Evolutionary conservation across 2,797 vertebrate genomes (phyloP).

Genomic region (Nannoperca australis): DNA sequence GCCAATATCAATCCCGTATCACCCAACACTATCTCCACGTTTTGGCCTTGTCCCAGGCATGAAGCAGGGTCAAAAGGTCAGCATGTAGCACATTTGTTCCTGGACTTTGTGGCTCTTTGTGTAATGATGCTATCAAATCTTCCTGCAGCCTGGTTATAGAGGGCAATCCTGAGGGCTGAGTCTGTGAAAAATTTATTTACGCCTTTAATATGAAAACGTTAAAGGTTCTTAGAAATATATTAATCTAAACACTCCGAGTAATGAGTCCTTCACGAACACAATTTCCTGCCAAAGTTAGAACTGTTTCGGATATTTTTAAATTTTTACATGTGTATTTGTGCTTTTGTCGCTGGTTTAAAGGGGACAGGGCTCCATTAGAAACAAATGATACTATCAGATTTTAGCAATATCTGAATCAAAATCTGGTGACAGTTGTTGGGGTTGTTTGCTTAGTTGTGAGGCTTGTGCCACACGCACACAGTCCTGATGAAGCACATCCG

Average conservation of each 20-base stretch:
- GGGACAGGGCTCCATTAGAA: neutral
- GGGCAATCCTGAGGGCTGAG: slow-evolving; percentile 4
- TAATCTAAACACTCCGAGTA: neutral
- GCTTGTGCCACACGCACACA: slow-evolving; percentile 1
- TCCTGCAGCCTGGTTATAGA: slow-evolving; percentile 24
- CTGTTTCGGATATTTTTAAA: neutral
- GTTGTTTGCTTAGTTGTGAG: neutral
- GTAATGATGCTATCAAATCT: slow-evolving; percentile 52
- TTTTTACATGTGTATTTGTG: neutral
- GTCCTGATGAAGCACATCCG: neutral
- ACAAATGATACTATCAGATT: neutral
- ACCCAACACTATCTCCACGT: slow-evolving; percentile 25
- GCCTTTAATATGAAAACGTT: neutral
- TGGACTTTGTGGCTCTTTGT: slow-evolving; percentile 52
- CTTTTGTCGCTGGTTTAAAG: neutral
- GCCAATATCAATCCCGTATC: slow-evolving; percentile 51
- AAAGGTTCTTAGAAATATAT: neutral
- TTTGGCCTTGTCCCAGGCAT: slow-evolving; percentile 39
- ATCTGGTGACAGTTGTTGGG: neutral
- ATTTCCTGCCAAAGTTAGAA: neutral
- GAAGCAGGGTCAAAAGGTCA: slow-evolving; percentile 53
- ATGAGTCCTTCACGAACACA: neutral
- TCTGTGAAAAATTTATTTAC: neutral
- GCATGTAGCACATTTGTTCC: slow-evolving; percentile 36
- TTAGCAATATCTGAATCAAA: neutral